Evolutionary conservation across 2,888 invertebrate species (phyloP).

Genomic region (Phoronis australis): DNA sequence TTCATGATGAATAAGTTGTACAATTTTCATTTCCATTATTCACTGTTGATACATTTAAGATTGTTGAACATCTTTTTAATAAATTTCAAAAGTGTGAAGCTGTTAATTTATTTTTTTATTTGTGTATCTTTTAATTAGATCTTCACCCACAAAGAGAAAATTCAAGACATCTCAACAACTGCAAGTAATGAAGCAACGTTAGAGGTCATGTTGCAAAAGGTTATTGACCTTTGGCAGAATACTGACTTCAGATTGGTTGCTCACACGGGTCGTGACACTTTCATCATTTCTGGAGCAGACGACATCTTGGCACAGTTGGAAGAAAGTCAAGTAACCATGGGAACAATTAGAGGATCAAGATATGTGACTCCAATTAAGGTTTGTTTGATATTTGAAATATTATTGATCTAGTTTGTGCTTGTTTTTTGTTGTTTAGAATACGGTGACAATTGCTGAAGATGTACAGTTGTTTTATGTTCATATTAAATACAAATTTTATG

Average conservation of each 20-base stretch:
- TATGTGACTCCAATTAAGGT: slow-evolving; percentile 51
- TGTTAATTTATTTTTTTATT: not conserved
- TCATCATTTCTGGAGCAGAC: slow-evolving; percentile 49
- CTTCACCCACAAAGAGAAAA: slow-evolving; percentile 48
- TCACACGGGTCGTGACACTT: slow-evolving; percentile 41
- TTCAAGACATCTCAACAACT: slow-evolving; percentile 51
- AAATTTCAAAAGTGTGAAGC: too few relatives aligned
- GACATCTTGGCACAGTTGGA: slow-evolving; percentile 51
- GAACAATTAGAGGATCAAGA: slow-evolving; percentile 49
- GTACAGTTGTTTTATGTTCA: too few relatives aligned
- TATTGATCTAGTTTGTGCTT: not conserved
- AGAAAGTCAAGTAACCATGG: slow-evolving; percentile 52
- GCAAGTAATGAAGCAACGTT: slow-evolving; percentile 52
- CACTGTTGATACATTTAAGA: not conserved
- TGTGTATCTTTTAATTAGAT: slow-evolving; percentile 28
- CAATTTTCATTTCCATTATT: not conserved
- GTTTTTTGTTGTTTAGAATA: not conserved
- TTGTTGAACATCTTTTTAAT: too few relatives aligned
- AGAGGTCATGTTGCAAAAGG: slow-evolving; percentile 51
- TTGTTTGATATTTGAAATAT: too few relatives aligned
- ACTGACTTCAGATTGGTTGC: slow-evolving; percentile 49
- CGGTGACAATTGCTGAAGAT: not conserved
- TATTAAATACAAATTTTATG: too few relatives aligned
- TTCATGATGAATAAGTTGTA: not conserved
- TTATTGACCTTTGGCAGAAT: slow-evolving; percentile 25